Evolutionary conservation across 2,888 invertebrate genomes (phyloP).

Genomic region (Rhagonycha lutea): DNA sequence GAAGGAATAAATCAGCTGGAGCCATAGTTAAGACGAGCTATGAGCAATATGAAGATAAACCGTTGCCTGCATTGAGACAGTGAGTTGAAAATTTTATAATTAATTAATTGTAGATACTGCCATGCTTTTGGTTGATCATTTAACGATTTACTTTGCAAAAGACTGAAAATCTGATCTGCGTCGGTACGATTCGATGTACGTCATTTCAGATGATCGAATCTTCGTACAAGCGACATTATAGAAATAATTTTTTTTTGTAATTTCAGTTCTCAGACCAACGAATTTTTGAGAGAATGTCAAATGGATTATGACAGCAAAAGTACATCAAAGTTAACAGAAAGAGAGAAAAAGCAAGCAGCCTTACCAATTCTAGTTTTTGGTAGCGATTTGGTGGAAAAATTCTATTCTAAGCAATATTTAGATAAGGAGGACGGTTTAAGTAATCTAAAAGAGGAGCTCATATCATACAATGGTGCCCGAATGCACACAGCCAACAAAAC

Average conservation of each 20-base stretch:
- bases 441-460: conserved; percentile 63
- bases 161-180: too few species aligned
- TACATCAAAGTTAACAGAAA: conserved; percentile 69
- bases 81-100: conserved; percentile 55
- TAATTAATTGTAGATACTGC: neutral
- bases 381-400: conserved; percentile 85
- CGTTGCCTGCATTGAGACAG: conserved; percentile 84
- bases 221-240: too few species aligned
- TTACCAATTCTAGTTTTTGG: conserved; percentile 91
- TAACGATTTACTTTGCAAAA: too few species aligned
- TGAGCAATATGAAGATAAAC: conserved; percentile 85
- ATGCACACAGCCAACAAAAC: conserved; percentile 74
- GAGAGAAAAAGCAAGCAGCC: conserved; percentile 86
- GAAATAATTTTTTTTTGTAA: neutral
- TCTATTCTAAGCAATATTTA: conserved; percentile 87
- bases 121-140: neutral
- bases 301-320: conserved; percentile 60
- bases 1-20: conserved; percentile 69
- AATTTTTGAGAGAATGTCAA: conserved; percentile 76
- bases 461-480: conserved; percentile 54
- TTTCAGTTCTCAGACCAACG: conserved; percentile 79
- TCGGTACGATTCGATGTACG: too few species aligned
- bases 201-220: too few species aligned
- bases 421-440: conserved; percentile 88
- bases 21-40: conserved; percentile 67